Conservation (phyloP, 2,113 vertebrate species). For the Vombatus ursinus region DNA sequence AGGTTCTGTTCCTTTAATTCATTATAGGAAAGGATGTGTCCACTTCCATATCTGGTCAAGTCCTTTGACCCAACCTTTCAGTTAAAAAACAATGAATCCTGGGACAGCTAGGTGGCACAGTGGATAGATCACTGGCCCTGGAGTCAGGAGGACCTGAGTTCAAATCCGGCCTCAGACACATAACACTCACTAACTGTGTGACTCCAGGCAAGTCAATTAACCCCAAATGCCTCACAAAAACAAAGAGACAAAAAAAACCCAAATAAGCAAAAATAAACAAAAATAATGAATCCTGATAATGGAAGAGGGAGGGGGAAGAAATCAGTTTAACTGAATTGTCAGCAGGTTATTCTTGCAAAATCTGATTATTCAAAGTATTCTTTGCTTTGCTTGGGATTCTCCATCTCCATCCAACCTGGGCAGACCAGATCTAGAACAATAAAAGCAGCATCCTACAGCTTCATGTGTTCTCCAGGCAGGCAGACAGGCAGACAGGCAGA, state of each 20-base stretch:
- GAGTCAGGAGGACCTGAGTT: no score
- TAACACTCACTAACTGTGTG: no score
- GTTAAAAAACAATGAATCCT: neutral
- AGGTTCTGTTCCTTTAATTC: neutral
- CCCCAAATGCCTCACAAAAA: no score
- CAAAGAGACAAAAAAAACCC: no score
- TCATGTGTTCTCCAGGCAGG: neutral
- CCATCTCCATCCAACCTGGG: neutral
- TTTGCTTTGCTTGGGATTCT: neutral
- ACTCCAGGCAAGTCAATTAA: no score
- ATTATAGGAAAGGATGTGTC: neutral
- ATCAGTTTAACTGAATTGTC: neutral
- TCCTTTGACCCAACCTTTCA: neutral
- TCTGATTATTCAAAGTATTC: neutral
- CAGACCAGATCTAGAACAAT: neutral
- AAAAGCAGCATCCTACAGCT: constrained; percentile 30
- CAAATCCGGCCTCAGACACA: no score
- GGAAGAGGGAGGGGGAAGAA: rapidly evolving
- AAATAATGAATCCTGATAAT: neutral
- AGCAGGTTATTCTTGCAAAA: neutral
- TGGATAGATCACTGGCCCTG: no score
- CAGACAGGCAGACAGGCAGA: neutral
- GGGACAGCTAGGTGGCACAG: neutral
- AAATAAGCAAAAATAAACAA: no score
- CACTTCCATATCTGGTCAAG: neutral